Conservation (phyloP, 53 echinoderm and acorn worm genomes). For the Patiria pectinifera region DNA sequence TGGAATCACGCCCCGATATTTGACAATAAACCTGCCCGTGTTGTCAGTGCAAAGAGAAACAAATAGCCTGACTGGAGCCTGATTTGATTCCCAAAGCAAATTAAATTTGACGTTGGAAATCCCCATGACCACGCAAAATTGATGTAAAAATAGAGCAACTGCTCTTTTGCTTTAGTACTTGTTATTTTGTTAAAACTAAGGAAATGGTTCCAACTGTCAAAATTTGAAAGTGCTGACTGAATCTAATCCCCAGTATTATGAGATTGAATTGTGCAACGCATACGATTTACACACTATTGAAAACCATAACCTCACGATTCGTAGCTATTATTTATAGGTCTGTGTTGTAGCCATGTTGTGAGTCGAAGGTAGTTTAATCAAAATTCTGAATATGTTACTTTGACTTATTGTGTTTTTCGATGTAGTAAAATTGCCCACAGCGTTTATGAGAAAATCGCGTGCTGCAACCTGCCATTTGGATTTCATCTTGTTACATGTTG, state of each 20-base stretch:
- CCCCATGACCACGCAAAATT: background rate
- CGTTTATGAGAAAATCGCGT: background rate
- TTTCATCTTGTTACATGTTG: slow-evolving; percentile 38
- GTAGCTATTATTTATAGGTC: too few relatives aligned
- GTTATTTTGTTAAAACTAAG: too few relatives aligned
- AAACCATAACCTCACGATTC: too few relatives aligned
- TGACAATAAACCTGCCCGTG: slow-evolving; percentile 9
- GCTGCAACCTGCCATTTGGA: background rate
- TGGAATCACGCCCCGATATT: slow-evolving; percentile 9
- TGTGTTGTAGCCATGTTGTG: too few relatives aligned
- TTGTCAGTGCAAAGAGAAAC: background rate
- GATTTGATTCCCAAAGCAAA: background rate
- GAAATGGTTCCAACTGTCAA: too few relatives aligned
- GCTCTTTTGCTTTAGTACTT: too few relatives aligned
- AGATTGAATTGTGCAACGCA: too few relatives aligned
- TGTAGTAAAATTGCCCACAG: background rate
- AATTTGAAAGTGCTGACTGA: too few relatives aligned
- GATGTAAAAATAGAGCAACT: background rate
- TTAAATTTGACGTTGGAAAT: background rate
- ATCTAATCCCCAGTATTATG: too few relatives aligned
- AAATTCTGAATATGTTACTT: too few relatives aligned
- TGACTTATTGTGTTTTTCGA: background rate
- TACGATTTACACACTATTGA: too few relatives aligned
- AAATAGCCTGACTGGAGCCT: background rate
- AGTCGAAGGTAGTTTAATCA: too few relatives aligned